A percentile compares a stretch with the other conserved stretches of the same genome.
phyloP scores from a whole-genome alignment of 1,140 invertebrate genomes.

The Helicoverpa zea region DNA sequence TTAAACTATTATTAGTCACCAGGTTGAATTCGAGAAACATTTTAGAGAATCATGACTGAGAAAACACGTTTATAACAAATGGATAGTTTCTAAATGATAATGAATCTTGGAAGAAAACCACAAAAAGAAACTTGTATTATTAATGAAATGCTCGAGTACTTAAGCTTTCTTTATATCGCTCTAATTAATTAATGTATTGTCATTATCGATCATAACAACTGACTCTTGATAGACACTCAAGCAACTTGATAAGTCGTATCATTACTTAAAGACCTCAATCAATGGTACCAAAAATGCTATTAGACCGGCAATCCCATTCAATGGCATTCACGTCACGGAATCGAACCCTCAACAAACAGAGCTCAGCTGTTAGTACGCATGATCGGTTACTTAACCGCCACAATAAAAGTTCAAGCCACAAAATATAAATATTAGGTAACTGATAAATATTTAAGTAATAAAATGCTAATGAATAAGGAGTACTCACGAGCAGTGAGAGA shows the following conservation, averaged over 20 bases:
- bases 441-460: slow-evolving; percentile 45
- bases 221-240: neutral
- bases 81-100: no score
- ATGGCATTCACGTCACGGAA: slow-evolving; percentile 21
- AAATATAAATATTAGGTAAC: slow-evolving; percentile 43
- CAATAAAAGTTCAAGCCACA: slow-evolving; percentile 10
- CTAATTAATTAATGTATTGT: no score
- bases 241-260: neutral
- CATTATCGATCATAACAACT: no score
- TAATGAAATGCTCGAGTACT: no score
- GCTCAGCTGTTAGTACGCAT: neutral
- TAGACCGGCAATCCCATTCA: slow-evolving; percentile 12
- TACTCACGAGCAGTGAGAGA: slow-evolving; percentile 72
- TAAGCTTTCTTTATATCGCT: no score
- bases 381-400: neutral
- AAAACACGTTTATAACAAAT: no score
- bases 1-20: neutral
- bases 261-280: slow-evolving; percentile 1
- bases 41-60: no score
- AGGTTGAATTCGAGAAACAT: no score
- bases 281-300: slow-evolving; percentile 3
- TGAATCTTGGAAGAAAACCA: no score
- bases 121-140: no score
- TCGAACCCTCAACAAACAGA: slow-evolving; percentile 14
- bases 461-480: slow-evolving; percentile 55